Percentiles rank a stretch among this genome's conserved stretches.
Evolutionary conservation across 2,113 vertebrate genomes (phyloP).

Genomic region (Cochlearius cochlearius): DNA sequence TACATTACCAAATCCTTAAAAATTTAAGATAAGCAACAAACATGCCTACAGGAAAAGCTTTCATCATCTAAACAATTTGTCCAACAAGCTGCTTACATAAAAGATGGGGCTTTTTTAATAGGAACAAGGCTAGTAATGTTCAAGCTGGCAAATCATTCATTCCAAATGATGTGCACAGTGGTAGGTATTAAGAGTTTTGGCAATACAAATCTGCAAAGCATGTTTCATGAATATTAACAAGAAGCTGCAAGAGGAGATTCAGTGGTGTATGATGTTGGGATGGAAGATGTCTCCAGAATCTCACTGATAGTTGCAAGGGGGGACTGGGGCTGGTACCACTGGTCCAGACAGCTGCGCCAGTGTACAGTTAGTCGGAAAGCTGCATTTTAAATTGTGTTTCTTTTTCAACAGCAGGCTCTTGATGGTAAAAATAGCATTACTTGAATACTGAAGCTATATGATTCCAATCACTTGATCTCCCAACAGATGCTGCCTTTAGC

Average conservation of each 20-base stretch:
- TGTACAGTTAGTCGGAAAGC: background rate
- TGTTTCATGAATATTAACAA: constrained; percentile 52
- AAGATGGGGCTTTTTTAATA: background rate
- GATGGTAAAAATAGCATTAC: background rate
- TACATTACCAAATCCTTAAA: background rate
- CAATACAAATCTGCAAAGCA: background rate
- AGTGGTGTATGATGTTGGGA: background rate
- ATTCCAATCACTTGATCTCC: background rate
- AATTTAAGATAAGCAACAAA: background rate
- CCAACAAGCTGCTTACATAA: constrained; percentile 34
- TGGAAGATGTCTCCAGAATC: background rate
- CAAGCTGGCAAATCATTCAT: constrained; percentile 30
- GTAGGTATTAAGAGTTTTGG: constrained; percentile 23
- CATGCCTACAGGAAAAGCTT: constrained; percentile 9
- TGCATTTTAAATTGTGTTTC: constrained; percentile 19
- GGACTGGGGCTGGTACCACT: background rate
- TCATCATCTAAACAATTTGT: background rate
- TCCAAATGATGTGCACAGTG: constrained; percentile 46
- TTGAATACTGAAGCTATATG: background rate
- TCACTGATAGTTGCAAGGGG: background rate
- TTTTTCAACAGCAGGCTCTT: background rate
- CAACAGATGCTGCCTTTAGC: background rate
- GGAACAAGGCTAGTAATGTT: background rate
- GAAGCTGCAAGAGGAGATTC: background rate
- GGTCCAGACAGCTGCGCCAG: background rate